Conservation (phyloP, 37 sponge, comb jelly and placozoan species). For the Aplysina aerophoba region DNA sequence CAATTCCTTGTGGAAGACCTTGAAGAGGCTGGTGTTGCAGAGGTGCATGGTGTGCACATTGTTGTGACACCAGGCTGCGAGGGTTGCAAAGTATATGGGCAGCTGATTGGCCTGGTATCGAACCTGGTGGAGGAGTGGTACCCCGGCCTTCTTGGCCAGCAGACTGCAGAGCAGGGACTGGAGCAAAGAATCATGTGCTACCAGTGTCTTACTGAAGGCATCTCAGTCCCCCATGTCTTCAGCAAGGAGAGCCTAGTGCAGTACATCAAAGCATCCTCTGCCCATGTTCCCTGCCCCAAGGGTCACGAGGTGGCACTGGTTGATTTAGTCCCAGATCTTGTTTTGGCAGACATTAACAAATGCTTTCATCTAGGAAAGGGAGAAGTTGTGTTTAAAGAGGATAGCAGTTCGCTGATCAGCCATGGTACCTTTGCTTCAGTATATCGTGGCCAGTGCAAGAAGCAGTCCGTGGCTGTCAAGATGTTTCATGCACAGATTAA, state of each 20-base stretch:
- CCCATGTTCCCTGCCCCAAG: not conserved
- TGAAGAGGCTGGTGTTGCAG: not conserved
- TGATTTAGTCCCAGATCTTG: slow-evolving; percentile 58
- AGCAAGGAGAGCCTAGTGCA: slow-evolving; percentile 11
- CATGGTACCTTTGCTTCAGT: slow-evolving; percentile 87
- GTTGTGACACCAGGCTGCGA: slow-evolving; percentile 10
- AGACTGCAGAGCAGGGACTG: not conserved
- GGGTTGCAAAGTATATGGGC: slow-evolving; percentile 53
- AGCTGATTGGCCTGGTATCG: slow-evolving; percentile 40
- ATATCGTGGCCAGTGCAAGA: slow-evolving; percentile 64
- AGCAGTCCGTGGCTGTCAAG: slow-evolving; percentile 81
- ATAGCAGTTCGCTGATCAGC: slow-evolving; percentile 66
- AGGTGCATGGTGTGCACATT: slow-evolving; percentile 37
- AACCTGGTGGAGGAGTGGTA: slow-evolving; percentile 61
- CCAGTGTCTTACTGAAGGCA: slow-evolving; percentile 26
- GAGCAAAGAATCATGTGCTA: slow-evolving; percentile 49
- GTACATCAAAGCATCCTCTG: not conserved
- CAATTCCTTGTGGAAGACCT: slow-evolving; percentile 61
- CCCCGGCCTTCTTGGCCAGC: slow-evolving; percentile 35
- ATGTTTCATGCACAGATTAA: not conserved
- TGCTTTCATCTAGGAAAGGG: slow-evolving; percentile 52
- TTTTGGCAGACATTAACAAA: slow-evolving; percentile 38
- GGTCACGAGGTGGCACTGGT: slow-evolving; percentile 33
- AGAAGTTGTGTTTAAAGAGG: slow-evolving; percentile 63
- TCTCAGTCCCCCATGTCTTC: slow-evolving; percentile 28